Percentiles rank a stretch among this genome's conserved stretches.
These are phyloP conservation scores for Bergia puertoricense DNA, from an alignment of 92 coral and sea anemone species.

Conservation along the genomic window DNA sequence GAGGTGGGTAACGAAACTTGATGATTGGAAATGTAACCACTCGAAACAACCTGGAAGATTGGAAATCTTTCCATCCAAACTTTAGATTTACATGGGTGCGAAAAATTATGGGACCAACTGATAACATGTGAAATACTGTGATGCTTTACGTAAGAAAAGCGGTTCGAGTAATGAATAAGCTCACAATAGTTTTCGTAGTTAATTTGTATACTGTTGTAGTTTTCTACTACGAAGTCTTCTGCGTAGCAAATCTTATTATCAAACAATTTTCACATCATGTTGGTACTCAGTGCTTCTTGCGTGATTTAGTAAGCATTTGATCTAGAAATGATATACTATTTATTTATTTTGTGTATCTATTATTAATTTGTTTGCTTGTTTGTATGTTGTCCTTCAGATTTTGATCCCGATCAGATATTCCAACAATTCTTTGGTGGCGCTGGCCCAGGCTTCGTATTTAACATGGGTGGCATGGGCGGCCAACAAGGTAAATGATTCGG, in stretches of 20 bases:
- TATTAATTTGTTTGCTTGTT: no score
- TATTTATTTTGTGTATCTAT: background rate
- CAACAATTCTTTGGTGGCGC: slow-evolving; percentile 92
- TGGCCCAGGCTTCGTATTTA: slow-evolving; percentile 73
- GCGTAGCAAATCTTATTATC: no score
- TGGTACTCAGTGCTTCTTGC: no score
- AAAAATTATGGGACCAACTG: background rate
- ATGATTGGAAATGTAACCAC: background rate
- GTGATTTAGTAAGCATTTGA: no score
- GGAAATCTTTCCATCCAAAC: background rate
- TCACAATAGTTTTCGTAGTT: no score
- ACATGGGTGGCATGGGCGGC: slow-evolving; percentile 67
- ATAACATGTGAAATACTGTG: background rate
- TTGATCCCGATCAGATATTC: slow-evolving; percentile 92
- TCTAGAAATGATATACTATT: no score
- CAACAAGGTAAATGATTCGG: slow-evolving; percentile 26
- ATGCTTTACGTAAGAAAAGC: background rate
- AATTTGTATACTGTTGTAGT: no score
- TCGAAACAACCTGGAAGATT: no score
- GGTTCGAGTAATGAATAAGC: no score
- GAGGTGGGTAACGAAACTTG: slow-evolving; percentile 41
- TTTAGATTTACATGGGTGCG: background rate
- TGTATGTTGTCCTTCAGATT: slow-evolving; percentile 47
- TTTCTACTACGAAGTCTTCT: no score
- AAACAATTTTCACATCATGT: no score